phyloP scores from a whole-genome alignment of 2,888 invertebrate genomes.

The Rhagium mordax region DNA sequence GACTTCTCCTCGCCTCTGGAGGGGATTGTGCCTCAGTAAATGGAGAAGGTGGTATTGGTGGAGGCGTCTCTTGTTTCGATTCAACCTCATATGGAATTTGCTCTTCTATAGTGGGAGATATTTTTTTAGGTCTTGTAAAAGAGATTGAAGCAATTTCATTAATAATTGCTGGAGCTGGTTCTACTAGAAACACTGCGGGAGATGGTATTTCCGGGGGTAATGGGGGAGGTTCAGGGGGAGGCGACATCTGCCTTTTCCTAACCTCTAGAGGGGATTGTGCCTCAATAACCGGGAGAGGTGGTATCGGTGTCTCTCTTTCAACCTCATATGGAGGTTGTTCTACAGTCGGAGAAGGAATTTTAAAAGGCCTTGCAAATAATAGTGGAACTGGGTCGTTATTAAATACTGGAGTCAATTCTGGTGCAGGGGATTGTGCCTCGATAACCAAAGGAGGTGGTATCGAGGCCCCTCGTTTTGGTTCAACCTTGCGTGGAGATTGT shows the following conservation, averaged over 20 bases:
- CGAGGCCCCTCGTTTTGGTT: no score
- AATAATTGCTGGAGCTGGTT: not conserved
- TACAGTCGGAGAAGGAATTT: no score
- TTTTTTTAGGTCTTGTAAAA: constrained; percentile 47
- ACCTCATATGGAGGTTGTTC: no score
- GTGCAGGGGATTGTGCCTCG: no score
- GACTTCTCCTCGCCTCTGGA: not conserved
- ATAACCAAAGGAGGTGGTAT: no score
- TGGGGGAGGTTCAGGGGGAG: constrained; percentile 4
- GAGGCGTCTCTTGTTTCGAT: constrained; percentile 26
- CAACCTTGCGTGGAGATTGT: no score
- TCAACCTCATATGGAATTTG: no score
- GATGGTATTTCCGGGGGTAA: constrained; percentile 14
- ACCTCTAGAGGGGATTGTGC: not conserved
- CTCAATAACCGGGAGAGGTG: not conserved
- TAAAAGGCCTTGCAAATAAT: no score
- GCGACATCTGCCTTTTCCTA: not conserved
- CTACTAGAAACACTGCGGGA: not conserved
- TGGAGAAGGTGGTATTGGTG: constrained; percentile 39
- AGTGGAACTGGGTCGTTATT: no score
- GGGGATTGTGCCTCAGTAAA: not conserved
- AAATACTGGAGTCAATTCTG: no score
- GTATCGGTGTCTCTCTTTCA: constrained; percentile 40
- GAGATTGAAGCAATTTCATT: constrained; percentile 20
- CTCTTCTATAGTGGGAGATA: no score